phyloP scores from a whole-genome alignment of 2,888 invertebrate species.

The Elegia similella region DNA sequence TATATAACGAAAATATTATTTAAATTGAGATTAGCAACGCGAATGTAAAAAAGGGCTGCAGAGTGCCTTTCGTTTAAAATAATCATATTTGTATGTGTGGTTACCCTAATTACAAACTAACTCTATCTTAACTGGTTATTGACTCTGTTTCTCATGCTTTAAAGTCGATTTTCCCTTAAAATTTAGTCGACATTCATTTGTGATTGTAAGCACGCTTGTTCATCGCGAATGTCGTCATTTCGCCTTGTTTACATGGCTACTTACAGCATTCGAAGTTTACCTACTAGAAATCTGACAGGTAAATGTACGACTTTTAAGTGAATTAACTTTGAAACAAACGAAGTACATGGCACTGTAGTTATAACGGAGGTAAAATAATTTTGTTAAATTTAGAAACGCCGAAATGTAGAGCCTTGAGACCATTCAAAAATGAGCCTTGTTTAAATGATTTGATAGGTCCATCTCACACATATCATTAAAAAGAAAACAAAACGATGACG shows the following conservation, averaged over 20 bases:
- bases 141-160: constrained; percentile 17
- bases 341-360: not conserved
- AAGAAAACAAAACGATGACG: too few relatives aligned
- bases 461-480: too few relatives aligned
- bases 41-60: too few relatives aligned
- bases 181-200: constrained; percentile 25
- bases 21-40: too few relatives aligned
- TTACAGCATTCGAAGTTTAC: constrained; percentile 36
- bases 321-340: not conserved
- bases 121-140: constrained; percentile 7
- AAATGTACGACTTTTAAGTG: constrained; percentile 1
- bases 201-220: constrained; percentile 34
- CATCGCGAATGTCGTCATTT: constrained; percentile 39
- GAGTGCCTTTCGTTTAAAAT: not conserved
- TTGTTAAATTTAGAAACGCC: not conserved
- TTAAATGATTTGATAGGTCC: too few relatives aligned
- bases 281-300: constrained; percentile 28
- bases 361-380: not conserved
- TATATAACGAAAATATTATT: too few relatives aligned
- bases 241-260: constrained; percentile 44
- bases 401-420: not conserved
- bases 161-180: constrained; percentile 25
- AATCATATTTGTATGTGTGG: not conserved
- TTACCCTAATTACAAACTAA: constrained; percentile 4
- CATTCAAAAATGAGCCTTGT: too few relatives aligned